A percentile compares a stretch with the other conserved stretches of the same genome.
phyloP scores from a whole-genome alignment of 2,113 vertebrate species.

The Amphiprion percula region DNA sequence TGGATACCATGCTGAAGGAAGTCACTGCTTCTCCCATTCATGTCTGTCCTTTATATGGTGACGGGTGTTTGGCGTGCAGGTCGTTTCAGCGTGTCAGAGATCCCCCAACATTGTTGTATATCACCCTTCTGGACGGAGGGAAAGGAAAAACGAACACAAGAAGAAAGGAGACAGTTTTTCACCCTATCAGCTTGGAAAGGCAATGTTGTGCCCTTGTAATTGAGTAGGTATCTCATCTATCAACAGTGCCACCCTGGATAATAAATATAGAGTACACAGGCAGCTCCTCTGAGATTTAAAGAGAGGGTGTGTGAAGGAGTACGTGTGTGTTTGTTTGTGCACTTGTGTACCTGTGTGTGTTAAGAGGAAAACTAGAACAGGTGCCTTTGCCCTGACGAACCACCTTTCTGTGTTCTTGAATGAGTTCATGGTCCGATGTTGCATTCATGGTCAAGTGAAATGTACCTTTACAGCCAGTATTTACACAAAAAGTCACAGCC shows the following conservation, averaged over 20 bases:
- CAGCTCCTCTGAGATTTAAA: slow-evolving; percentile 84
- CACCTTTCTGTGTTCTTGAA: slow-evolving; percentile 57
- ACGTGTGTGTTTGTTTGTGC: slow-evolving; percentile 54
- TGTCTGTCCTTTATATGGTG: slow-evolving; percentile 53
- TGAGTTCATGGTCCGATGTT: slow-evolving; percentile 50
- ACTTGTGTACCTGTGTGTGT: neutral
- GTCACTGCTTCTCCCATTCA: slow-evolving; percentile 17
- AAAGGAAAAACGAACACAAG: slow-evolving; percentile 57
- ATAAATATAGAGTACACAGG: slow-evolving; percentile 88
- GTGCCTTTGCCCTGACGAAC: slow-evolving; percentile 67
- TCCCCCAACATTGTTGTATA: slow-evolving; percentile 75
- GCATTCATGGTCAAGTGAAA: neutral
- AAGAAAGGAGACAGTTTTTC: slow-evolving; percentile 83
- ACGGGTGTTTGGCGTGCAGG: slow-evolving; percentile 41
- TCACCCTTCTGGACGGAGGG: slow-evolving; percentile 71
- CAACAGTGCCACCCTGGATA: slow-evolving; percentile 87
- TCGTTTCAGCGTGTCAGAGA: slow-evolving; percentile 44
- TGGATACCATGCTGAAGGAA: slow-evolving; percentile 14
- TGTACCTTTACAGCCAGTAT: neutral
- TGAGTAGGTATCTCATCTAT: slow-evolving; percentile 89
- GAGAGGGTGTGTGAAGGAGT: slow-evolving; percentile 70
- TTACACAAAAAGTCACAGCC: neutral
- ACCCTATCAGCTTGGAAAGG: slow-evolving; percentile 87
- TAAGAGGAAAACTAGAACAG: slow-evolving; percentile 61
- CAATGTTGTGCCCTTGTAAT: slow-evolving; percentile 90